Evolutionary conservation across 1,140 invertebrate species (phyloP), one percentile per base, ranked within the genome.

Genomic region (Magallana ariakensis): DNA sequence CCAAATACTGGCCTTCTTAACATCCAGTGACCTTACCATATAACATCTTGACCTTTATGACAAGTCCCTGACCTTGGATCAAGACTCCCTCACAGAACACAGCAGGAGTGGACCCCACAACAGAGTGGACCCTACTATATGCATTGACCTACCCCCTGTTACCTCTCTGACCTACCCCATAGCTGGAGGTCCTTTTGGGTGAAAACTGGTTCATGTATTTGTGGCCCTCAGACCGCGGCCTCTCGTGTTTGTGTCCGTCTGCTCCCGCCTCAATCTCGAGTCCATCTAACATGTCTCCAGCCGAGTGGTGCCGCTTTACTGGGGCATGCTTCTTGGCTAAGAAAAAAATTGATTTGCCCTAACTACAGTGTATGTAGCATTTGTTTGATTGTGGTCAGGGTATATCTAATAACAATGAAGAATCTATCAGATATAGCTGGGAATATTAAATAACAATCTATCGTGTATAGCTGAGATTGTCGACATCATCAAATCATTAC

Each of bases 271-370:
- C 85, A 62, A 84, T 82, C 57, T 89, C 60, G 85, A 88, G n/a
- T 88, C 90, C 54, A 66, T 91, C 90, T n/a, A 94, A 87, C 94
- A 94, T 94, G 87, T 94, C 94, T 46, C 93, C 93, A 11, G 93
- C 93, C 6, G 94, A 94, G 81, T 94, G 90, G 80, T 94, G 94
- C 13, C 94, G 88, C 84, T 94, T 94, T n/a, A 94, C 94, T 81
- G 92, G 92, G 3, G 90, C 85, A 87, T 92, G 90, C 83, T 90
- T 90, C 33, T 90, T 92, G 46, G 58, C 90, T 92, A 70, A 11
- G 85, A 89, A 33, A 85, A 66, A 86, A 57, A 86, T 19, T 56
- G 16, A 83, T 85, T 62, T 56, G 16, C 58, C 56, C 33, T 56
- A 60, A 56, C 56, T 54, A 19, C 33, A 56, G 11, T 22, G 26